These are phyloP conservation scores for Sebastes jordani DNA, from an alignment of 2,797 vertebrate genomes.

Conservation along the genomic window DNA sequence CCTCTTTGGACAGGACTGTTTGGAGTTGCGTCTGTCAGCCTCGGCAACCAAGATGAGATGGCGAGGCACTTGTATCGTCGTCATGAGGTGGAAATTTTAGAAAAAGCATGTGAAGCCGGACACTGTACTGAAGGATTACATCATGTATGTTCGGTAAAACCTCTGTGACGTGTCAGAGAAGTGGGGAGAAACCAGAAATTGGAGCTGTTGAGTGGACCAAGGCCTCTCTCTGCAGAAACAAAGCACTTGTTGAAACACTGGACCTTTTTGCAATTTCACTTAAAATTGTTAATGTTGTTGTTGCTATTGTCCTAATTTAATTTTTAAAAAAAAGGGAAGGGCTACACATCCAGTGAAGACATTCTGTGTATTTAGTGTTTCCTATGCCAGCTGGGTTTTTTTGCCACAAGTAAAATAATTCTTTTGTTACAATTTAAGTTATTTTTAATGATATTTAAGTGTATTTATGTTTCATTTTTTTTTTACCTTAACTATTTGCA, in stretches of 20 bases:
- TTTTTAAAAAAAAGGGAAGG: conserved; percentile 79
- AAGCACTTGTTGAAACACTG: conserved; percentile 79
- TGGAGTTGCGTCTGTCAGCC: conserved; percentile 64
- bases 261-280: conserved; percentile 69
- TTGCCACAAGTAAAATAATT: conserved; percentile 73
- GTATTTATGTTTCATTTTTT: conserved; percentile 83
- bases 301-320: conserved; percentile 72
- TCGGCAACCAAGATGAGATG: conserved; percentile 58
- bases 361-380: conserved; percentile 73
- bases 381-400: conserved; percentile 62
- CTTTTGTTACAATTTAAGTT: conserved; percentile 84
- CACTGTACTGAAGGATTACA: conserved; percentile 62
- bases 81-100: conserved; percentile 40
- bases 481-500: conserved; percentile 66
- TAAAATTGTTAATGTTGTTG: conserved; percentile 70
- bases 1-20: conserved; percentile 67
- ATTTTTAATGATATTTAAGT: conserved; percentile 84
- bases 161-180: conserved; percentile 52
- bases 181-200: conserved; percentile 49
- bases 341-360: conserved; percentile 75
- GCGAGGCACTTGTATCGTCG: conserved; percentile 61
- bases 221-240: conserved; percentile 66
- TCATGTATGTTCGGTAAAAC: conserved; percentile 65
- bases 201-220: conserved; percentile 62
- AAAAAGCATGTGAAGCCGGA: conserved; percentile 56